Conservation (phyloP, 1,140 invertebrate genomes). For the Lepeophtheirus salmonis region DNA sequence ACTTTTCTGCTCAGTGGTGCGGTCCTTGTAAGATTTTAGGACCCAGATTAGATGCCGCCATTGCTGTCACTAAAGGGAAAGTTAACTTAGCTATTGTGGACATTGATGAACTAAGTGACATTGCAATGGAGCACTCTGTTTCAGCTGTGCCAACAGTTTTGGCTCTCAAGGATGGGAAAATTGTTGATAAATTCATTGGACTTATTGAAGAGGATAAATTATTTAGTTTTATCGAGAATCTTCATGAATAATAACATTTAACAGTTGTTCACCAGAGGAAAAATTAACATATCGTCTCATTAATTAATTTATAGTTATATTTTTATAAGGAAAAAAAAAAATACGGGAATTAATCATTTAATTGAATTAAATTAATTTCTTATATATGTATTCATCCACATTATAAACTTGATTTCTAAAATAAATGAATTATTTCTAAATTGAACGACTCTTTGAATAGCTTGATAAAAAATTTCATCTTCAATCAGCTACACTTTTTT, state of each 20-base stretch:
- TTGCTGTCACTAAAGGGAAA: conserved; percentile 11
- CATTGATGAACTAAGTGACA: conserved; percentile 13
- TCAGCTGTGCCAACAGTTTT: conserved; percentile 21
- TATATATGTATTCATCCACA: no score
- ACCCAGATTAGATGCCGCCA: conserved; percentile 20
- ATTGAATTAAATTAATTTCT: no score
- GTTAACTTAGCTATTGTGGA: conserved; percentile 16
- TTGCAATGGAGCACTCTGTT: conserved; percentile 20
- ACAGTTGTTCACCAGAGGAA: no score
- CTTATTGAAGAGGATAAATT: conserved; percentile 21
- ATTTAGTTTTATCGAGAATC: conserved; percentile 20
- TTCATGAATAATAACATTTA: conserved; percentile 14
- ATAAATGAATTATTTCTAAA: no score
- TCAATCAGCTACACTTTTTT: no score
- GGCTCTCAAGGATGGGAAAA: conserved; percentile 18
- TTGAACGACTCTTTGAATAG: no score
- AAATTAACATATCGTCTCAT: no score
- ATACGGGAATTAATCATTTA: no score
- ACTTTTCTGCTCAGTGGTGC: conserved; percentile 24
- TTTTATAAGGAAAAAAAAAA: no score
- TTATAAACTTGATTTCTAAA: no score
- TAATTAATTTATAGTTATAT: no score
- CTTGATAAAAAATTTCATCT: no score
- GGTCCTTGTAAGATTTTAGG: conserved; percentile 24
- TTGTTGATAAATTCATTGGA: conserved; percentile 22